A percentile compares a stretch with the other conserved stretches of the same genome.
phyloP scores from a whole-genome alignment of 2,113 vertebrate species.

The Ailuropoda melanoleuca region DNA sequence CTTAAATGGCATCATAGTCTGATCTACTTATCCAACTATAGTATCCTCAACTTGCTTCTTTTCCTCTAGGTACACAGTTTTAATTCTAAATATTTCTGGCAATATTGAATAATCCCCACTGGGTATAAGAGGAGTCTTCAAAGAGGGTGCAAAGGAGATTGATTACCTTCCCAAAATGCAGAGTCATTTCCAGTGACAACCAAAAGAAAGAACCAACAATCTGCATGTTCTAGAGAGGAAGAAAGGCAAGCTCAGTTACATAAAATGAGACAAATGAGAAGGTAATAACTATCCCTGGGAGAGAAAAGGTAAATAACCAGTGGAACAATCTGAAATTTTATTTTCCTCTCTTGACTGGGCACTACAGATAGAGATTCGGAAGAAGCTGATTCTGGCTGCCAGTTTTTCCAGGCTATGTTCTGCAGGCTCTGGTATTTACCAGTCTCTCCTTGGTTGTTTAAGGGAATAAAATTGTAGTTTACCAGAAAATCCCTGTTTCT shows the following conservation, averaged over 20 bases:
- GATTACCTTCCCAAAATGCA: background rate
- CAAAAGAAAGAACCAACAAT: background rate
- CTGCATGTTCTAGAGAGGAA: background rate
- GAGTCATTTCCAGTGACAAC: background rate
- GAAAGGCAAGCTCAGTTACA: background rate
- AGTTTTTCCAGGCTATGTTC: background rate
- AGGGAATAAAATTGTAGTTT: background rate
- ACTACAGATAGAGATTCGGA: background rate
- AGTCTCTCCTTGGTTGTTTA: background rate
- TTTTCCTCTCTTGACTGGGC: background rate
- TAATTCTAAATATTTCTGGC: background rate
- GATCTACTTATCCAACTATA: background rate
- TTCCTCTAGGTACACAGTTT: background rate
- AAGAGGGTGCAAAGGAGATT: background rate
- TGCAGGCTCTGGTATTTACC: background rate
- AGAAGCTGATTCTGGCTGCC: background rate
- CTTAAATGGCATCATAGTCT: background rate
- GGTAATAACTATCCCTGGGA: background rate
- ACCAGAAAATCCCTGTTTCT: background rate
- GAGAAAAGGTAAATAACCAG: background rate
- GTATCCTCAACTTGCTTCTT: background rate
- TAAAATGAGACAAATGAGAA: background rate
- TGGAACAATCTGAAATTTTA: background rate
- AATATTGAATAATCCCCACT: background rate
- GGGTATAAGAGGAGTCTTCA: background rate